Base-by-base conservation (phyloP, 2,888 invertebrate species). In the Archaeoteleia sp. region DNA sequence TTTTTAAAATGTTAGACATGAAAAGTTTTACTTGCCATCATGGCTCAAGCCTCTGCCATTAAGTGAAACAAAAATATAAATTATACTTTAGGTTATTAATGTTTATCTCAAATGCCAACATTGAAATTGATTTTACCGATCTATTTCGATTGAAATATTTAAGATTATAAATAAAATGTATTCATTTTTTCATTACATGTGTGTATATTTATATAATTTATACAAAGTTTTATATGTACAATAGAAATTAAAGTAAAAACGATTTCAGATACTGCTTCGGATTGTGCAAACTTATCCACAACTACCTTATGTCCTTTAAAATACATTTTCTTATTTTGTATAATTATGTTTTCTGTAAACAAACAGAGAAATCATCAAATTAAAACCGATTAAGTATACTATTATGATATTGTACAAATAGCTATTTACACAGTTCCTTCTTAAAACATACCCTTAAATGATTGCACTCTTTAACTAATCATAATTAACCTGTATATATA, bases 201-300 rank as follows among this genome's bases (percentile, higher is more conserved):
- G 17, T 32, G 32, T 53, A 53, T 35, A 53, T 53, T 53, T 40
- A 32, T 42, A 53, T 40, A 53, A 53, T n/a, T n/a, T n/a, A n/a
- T n/a, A n/a, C n/a, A n/a, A n/a, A 53, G 15, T 53, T 35, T 53
- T 25, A 10, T 53, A 53, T 53, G 4, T 53, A 53, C 53, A 53
- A 32, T 14, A 1, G 40, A 32, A 10, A 23, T 53, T 30, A 32
- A 2, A 53, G 40, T 53, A 53, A 23, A 3, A 23, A 23, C 25
- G 12, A 10, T 40, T 25, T 23, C 10, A 25, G 10, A 40, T 12
- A 15, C 14, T 39, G 7, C 9, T 35, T 20, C 32, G 32, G 29
- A 32, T 51, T 51, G 49, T 51, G 49, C 49, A 51, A 27, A 3
- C 7, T 3, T 23, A 46, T 32, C n/a, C 6, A 5, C 30, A 12